phyloP scores from a whole-genome alignment of 2,797 vertebrate species.

The Ceyx erithaca region DNA sequence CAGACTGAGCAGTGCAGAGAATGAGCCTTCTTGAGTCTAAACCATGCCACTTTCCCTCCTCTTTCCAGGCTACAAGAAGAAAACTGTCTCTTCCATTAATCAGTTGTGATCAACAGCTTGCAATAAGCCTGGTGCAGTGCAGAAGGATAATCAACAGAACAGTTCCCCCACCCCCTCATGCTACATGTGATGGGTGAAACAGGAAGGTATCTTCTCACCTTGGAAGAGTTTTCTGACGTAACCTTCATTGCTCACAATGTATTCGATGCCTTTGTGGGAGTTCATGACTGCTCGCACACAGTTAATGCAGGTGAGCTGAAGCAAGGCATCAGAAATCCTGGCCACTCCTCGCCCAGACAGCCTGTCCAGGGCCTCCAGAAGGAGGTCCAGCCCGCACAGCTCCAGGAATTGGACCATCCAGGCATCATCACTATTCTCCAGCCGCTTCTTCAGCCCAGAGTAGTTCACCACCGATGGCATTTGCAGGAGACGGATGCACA shows the following conservation, averaged over 20 bases:
- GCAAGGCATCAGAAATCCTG: conserved; percentile 91
- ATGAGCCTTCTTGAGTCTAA: neutral
- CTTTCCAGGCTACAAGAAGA: neutral
- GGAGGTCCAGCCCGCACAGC: conserved; percentile 92
- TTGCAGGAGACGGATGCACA: conserved; percentile 95
- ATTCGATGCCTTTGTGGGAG: conserved; percentile 91
- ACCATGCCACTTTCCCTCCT: neutral
- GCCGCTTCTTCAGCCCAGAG: conserved; percentile 91
- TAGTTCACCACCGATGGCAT: conserved; percentile 96
- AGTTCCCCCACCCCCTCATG: fast-evolving
- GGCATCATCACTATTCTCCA: conserved; percentile 90
- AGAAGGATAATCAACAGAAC: neutral
- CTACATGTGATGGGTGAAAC: neutral
- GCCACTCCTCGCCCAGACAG: conserved; percentile 93
- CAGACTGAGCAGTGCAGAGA: neutral
- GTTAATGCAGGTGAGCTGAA: conserved; percentile 96
- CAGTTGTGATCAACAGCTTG: neutral
- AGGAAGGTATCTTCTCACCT: conserved; percentile 78
- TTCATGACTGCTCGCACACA: conserved; percentile 96
- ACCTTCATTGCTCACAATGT: conserved; percentile 94
- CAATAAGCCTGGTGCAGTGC: neutral
- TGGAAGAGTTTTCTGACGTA: conserved; percentile 95
- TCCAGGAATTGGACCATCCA: conserved; percentile 99
- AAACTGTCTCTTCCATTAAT: neutral
- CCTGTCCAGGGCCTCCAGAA: conserved; percentile 93